Evolutionary conservation across 2,113 vertebrate species (phyloP).

Genomic region (Aramus guarauna): DNA sequence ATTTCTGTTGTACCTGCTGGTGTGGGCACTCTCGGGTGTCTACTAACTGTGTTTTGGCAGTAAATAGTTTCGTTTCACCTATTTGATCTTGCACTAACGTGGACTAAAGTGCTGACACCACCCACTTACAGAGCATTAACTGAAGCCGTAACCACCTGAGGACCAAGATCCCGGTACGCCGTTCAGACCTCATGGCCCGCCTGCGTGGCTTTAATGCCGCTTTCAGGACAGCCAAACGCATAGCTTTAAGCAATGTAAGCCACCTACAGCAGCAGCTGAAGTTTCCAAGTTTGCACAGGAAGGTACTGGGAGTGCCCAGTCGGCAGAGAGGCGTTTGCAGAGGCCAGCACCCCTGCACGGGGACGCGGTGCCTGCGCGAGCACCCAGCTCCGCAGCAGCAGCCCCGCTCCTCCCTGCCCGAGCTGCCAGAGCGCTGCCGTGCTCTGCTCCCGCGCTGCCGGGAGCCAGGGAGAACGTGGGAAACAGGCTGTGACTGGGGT

Average conservation of each 20-base stretch:
- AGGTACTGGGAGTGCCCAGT: neutral
- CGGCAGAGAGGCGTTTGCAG: neutral
- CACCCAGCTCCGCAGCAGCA: neutral
- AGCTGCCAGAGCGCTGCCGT: too few species aligned
- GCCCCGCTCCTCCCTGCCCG: neutral
- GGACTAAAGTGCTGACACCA: neutral
- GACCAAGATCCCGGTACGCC: neutral
- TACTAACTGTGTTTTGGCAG: neutral
- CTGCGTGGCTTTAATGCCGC: neutral
- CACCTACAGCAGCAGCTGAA: neutral
- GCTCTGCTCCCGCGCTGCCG: neutral
- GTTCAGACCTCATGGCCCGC: neutral
- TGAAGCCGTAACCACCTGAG: neutral
- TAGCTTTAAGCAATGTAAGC: neutral
- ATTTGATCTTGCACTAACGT: neutral
- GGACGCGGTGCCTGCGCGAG: neutral
- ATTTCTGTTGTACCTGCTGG: neutral
- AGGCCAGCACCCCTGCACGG: neutral
- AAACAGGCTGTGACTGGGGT: neutral
- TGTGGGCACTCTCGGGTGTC: neutral
- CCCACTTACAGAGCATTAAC: rapidly evolving
- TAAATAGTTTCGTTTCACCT: neutral
- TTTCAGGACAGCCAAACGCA: neutral
- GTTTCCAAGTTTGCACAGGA: neutral
- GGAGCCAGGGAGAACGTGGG: neutral